phyloP scores from a whole-genome alignment of 2,888 invertebrate genomes.

The Coelinius sp. region DNA sequence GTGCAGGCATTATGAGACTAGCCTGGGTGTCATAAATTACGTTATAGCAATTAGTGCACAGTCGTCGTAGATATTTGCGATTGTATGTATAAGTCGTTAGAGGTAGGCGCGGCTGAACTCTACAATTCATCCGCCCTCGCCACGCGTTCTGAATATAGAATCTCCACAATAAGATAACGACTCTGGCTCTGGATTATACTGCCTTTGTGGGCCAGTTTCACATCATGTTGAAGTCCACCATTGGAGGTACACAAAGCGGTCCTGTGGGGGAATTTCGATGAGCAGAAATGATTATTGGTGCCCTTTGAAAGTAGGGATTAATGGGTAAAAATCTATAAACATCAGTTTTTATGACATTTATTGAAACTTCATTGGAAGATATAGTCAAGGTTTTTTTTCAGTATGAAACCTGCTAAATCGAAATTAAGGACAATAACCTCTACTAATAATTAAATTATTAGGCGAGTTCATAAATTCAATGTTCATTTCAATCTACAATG shows the following conservation, averaged over 20 bases:
- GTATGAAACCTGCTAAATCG: background rate
- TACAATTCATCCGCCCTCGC: slow-evolving; percentile 44
- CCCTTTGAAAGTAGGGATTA: background rate
- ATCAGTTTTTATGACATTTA: slow-evolving; percentile 13
- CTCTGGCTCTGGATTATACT: background rate
- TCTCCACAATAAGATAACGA: slow-evolving; percentile 52
- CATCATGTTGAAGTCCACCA: background rate
- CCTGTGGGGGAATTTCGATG: background rate
- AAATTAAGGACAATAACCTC: background rate
- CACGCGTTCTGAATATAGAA: slow-evolving; percentile 53
- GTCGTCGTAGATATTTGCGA: slow-evolving; percentile 33
- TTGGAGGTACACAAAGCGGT: background rate
- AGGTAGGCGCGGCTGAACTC: slow-evolving; percentile 39
- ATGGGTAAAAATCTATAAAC: background rate
- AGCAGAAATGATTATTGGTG: background rate
- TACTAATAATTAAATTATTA: background rate
- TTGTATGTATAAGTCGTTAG: slow-evolving; percentile 42
- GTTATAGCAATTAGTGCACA: slow-evolving; percentile 39
- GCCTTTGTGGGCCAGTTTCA: background rate
- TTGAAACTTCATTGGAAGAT: background rate
- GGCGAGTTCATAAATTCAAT: background rate
- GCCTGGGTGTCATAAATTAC: slow-evolving; percentile 31
- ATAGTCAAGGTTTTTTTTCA: background rate
- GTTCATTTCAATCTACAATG: background rate
- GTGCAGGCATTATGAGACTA: slow-evolving; percentile 20